Conservation (phyloP, 1,140 invertebrate species). For the Aphaenogaster rudis region DNA sequence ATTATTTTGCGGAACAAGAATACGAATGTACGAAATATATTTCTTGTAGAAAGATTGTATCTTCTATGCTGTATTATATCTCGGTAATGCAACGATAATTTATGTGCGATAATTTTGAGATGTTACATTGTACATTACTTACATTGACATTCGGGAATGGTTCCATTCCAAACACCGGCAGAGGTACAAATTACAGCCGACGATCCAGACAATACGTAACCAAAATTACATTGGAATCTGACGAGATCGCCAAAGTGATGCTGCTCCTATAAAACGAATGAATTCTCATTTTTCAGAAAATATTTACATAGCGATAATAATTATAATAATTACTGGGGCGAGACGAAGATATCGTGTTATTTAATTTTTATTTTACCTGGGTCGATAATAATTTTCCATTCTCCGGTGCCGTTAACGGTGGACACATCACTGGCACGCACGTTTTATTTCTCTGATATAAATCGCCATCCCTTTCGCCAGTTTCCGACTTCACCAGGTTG, state of each 20-base stretch:
- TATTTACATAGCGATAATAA: neutral
- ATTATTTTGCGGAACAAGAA: neutral
- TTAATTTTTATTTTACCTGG: conserved; percentile 85
- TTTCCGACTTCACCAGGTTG: conserved; percentile 93
- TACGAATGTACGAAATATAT: neutral
- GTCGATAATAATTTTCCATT: conserved; percentile 96
- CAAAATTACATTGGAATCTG: conserved; percentile 97
- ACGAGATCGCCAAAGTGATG: conserved; percentile 97
- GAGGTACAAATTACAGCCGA: conserved; percentile 95
- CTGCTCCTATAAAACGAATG: conserved; percentile 85
- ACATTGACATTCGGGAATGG: conserved; percentile 97
- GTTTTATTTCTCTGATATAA: conserved; percentile 97
- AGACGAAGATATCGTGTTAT: neutral
- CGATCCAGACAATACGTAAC: conserved; percentile 96
- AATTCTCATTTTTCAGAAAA: neutral
- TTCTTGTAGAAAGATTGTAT: neutral
- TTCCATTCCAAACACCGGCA: conserved; percentile 97
- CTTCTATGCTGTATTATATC: no score
- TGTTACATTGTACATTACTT: conserved; percentile 82
- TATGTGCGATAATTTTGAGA: neutral
- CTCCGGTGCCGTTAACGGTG: conserved; percentile 92
- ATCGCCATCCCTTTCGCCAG: conserved; percentile 95
- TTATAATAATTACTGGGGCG: neutral
- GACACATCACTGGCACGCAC: conserved; percentile 97
- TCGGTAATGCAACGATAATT: neutral